Evolutionary conservation across 2,113 vertebrate species (phyloP), one percentile per base, ranked within the genome.

Genomic region (Callionymus lyra): DNA sequence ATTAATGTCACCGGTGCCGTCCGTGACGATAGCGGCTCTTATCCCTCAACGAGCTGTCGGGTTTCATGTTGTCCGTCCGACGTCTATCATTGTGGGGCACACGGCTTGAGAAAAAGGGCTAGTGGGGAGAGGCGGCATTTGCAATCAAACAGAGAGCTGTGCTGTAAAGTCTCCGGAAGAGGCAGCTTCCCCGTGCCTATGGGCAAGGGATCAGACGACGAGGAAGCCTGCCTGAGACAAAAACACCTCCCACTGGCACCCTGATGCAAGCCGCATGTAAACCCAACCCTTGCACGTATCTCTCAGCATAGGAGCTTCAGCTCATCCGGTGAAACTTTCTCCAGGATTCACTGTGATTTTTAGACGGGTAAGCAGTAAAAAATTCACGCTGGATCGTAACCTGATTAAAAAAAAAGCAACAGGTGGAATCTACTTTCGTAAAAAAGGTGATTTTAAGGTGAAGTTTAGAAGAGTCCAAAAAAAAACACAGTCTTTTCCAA

Each of bases 201-300:
- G 80, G 82, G 84, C 81, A 77, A 70, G 73, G 80, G 84, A 85
- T 85, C 83, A 86, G 82, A 84, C 74, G 68, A 78, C 77, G 79
- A 81, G 68, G 76, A 84, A 82, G 80, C 76, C 82, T 82, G 82
- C 76, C 78, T 80, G 77, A 79, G 76, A 83, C 78, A 75, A 78
- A 63, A 50, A 76, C 80, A 72, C 82, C 80, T 80, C 82, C 82
- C 82, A 84, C 73, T 76, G 76, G 79, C 79, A 67, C 70, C 68
- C 79, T 86, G 84, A 85, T 76, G 83, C 83, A 85, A 85, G 83
- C 80, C 49, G 72, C 77, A 74, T 83, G 83, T 82, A 86, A 85
- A 84, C 79, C 78, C 64, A 63, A 61, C 75, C 70, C 70, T 78
- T 70, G 47, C 74, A 76, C 73, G 70, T 72, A 68, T 73, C 70